phyloP scores from a whole-genome alignment of 2,113 vertebrate species.

The Perca fluviatilis region DNA sequence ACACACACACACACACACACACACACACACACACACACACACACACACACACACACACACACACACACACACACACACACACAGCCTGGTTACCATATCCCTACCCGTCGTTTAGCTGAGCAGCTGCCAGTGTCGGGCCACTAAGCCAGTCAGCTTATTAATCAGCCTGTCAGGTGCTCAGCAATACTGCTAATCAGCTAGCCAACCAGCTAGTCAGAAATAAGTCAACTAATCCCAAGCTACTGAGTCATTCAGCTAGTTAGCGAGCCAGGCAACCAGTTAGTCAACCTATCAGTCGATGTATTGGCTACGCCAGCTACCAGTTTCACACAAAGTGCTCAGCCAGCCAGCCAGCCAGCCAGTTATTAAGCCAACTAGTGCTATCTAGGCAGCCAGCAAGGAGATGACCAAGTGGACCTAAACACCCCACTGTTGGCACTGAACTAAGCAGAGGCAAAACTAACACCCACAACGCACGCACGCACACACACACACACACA shows the following conservation, averaged over 20 bases:
- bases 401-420: constrained; percentile 48
- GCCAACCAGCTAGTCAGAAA: constrained; percentile 13
- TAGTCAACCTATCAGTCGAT: neutral
- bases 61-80: constrained; percentile 3
- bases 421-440: constrained; percentile 45
- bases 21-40: neutral
- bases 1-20: neutral
- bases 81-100: neutral
- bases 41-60: neutral
- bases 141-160: constrained; percentile 23
- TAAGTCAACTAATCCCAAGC: neutral
- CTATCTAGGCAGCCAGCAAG: constrained; percentile 33
- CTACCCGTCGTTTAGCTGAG: constrained; percentile 10
- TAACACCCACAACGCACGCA: constrained; percentile 21
- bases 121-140: constrained; percentile 21
- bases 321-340: constrained; percentile 10
- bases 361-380: constrained; percentile 13
- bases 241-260: constrained; percentile 2
- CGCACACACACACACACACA: constrained; percentile 14
- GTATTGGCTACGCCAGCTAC: constrained; percentile 7
- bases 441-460: constrained; percentile 26
- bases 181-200: constrained; percentile 15
- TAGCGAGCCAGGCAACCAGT: neutral
- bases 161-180: constrained; percentile 24
- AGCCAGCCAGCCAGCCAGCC: neutral